Conservation (phyloP, 1,140 invertebrate species). For the Semibalanus balanoides region DNA sequence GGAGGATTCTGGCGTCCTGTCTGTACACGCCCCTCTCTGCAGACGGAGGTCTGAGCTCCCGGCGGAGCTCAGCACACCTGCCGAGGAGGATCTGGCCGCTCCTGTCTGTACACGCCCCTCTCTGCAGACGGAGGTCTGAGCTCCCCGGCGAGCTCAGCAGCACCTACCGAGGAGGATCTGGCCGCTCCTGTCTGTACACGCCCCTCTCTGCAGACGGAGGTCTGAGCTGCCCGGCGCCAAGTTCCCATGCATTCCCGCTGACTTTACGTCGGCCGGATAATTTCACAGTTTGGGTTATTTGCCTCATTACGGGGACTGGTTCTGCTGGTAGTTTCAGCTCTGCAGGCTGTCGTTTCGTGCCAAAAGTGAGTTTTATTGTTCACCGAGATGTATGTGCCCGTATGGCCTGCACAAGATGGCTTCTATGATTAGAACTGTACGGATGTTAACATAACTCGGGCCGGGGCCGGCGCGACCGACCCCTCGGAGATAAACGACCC, state of each 20-base stretch:
- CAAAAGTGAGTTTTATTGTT: neutral
- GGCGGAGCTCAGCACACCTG: too few species aligned
- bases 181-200: too few species aligned
- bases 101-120: too few species aligned
- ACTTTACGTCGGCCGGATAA: neutral
- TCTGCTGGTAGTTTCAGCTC: neutral
- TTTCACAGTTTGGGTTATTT: conserved; percentile 2
- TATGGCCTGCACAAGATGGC: neutral
- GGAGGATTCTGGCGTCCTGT: too few species aligned
- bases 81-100: too few species aligned
- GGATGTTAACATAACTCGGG: neutral
- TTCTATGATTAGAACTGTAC: conserved; percentile 2
- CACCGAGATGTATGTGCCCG: neutral
- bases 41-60: too few species aligned
- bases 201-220: too few species aligned
- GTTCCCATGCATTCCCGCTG: neutral
- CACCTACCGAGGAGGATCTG: too few species aligned
- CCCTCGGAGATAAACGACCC: neutral
- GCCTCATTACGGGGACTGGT: neutral
- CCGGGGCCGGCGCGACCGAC: neutral
- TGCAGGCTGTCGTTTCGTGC: neutral
- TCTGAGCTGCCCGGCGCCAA: neutral
- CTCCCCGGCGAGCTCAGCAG: too few species aligned
- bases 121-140: too few species aligned
- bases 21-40: too few species aligned